These are phyloP conservation scores for Tachypleus tridentatus DNA, from an alignment of 1,140 invertebrate genomes.

Conservation along the genomic window DNA sequence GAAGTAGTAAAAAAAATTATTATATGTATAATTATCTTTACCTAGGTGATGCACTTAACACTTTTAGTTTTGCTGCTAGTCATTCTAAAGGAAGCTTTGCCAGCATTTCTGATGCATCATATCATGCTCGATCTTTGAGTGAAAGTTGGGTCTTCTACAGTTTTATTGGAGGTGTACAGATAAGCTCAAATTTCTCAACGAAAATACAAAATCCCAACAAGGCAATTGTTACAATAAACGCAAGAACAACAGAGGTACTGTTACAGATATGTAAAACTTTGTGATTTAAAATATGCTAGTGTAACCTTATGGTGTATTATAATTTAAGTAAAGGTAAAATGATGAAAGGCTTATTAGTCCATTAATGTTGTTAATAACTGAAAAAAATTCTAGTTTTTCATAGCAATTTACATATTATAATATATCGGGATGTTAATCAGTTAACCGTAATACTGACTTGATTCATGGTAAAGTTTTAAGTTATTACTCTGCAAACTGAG, in stretches of 20 bases:
- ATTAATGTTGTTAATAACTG: too few relatives aligned
- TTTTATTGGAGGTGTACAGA: slow-evolving; percentile 24
- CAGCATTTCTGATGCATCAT: slow-evolving; percentile 5
- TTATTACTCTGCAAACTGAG: too few relatives aligned
- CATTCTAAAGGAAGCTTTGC: slow-evolving; percentile 23
- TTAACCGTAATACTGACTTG: too few relatives aligned
- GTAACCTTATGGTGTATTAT: too few relatives aligned
- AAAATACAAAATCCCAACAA: slow-evolving; percentile 34
- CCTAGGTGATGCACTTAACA: slow-evolving; percentile 25
- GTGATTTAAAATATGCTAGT: too few relatives aligned
- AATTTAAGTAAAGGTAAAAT: too few relatives aligned
- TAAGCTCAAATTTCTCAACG: slow-evolving; percentile 18
- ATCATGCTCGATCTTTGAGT: slow-evolving; percentile 18
- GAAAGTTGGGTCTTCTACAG: slow-evolving; percentile 33
- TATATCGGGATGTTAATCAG: too few relatives aligned
- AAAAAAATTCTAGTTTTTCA: too few relatives aligned
- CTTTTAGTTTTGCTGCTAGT: slow-evolving; percentile 27
- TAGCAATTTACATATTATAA: too few relatives aligned
- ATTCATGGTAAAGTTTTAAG: too few relatives aligned
- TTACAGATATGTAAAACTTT: background rate
- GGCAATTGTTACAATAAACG: slow-evolving; percentile 34
- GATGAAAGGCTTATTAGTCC: too few relatives aligned
- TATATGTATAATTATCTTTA: background rate
- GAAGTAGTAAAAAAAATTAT: too few relatives aligned
- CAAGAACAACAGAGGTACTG: slow-evolving; percentile 32